These are phyloP conservation scores for Phalera bucephala DNA, from an alignment of 2,888 invertebrate species.

Conservation along the genomic window DNA sequence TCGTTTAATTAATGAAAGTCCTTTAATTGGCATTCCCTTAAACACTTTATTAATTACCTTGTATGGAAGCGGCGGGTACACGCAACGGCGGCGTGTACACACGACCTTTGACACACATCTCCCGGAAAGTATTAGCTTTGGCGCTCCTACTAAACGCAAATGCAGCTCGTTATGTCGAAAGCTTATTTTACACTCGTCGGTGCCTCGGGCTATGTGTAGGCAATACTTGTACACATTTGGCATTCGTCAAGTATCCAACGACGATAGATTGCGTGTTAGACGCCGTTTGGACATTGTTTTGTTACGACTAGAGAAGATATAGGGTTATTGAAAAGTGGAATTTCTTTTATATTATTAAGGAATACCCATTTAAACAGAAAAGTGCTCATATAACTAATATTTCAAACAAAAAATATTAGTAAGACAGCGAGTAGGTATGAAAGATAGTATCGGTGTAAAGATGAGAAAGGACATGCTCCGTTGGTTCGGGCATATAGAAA, in stretches of 20 bases:
- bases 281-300: slow-evolving; percentile 24
- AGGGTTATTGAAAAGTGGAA: background rate
- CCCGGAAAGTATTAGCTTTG: slow-evolving; percentile 60
- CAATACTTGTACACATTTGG: slow-evolving; percentile 38
- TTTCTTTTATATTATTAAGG: too few species aligned
- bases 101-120: slow-evolving; percentile 64
- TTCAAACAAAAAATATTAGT: too few species aligned
- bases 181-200: slow-evolving; percentile 53
- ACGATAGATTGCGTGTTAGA: slow-evolving; percentile 26
- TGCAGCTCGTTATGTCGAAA: slow-evolving; percentile 66
- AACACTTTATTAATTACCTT: slow-evolving; percentile 63
- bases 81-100: slow-evolving; percentile 52
- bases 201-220: slow-evolving; percentile 41
- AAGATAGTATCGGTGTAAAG: too few species aligned
- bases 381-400: too few species aligned
- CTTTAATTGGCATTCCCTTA: slow-evolving; percentile 58
- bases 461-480: too few species aligned
- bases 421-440: too few species aligned
- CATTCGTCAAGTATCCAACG: slow-evolving; percentile 38
- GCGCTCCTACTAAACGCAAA: slow-evolving; percentile 54
- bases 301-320: slow-evolving; percentile 6
- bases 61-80: slow-evolving; percentile 50
- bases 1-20: slow-evolving; percentile 54
- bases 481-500: too few species aligned
- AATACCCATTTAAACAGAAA: too few species aligned